Percentiles rank a stretch among this genome's conserved stretches.
Evolutionary conservation across 2,797 vertebrate species (phyloP).

Genomic region (Cirrhinus molitorella): DNA sequence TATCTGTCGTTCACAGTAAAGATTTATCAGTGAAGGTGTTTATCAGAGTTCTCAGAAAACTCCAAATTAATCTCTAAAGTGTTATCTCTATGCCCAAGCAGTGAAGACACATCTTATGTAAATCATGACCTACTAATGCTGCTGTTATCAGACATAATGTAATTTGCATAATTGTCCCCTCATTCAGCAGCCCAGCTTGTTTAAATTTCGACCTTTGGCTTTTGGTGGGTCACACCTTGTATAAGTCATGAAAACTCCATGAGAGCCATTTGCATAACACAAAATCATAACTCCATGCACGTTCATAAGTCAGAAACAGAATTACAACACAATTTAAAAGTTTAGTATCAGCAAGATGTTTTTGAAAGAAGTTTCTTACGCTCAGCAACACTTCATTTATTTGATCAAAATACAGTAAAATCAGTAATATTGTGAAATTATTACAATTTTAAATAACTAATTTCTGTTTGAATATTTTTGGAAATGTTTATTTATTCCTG

Average conservation of each 20-base stretch:
- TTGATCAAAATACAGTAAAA: not conserved
- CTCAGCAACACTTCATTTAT: not conserved
- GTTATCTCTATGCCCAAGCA: constrained; percentile 44
- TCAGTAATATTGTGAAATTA: not conserved
- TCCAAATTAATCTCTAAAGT: constrained; percentile 39
- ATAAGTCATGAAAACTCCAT: constrained; percentile 5
- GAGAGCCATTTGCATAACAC: constrained; percentile 12
- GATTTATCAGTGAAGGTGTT: constrained; percentile 23
- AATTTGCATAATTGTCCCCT: constrained; percentile 25
- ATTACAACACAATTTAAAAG: not conserved
- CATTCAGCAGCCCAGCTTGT: constrained; percentile 18
- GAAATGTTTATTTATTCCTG: too few species aligned
- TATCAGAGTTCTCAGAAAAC: constrained; percentile 30
- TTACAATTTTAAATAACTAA: not conserved
- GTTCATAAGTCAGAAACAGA: not conserved
- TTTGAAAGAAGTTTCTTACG: not conserved
- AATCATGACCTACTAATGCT: constrained; percentile 40
- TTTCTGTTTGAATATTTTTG: not conserved
- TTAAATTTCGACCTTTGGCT: constrained; percentile 32
- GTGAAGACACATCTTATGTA: constrained; percentile 23
- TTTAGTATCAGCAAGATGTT: not conserved
- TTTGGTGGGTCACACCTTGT: constrained; percentile 22
- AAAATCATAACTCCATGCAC: not conserved
- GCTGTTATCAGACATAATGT: constrained; percentile 45
- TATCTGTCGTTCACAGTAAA: not conserved